Conservation (phyloP, 2,113 vertebrate genomes). For the Penelope pileata region DNA sequence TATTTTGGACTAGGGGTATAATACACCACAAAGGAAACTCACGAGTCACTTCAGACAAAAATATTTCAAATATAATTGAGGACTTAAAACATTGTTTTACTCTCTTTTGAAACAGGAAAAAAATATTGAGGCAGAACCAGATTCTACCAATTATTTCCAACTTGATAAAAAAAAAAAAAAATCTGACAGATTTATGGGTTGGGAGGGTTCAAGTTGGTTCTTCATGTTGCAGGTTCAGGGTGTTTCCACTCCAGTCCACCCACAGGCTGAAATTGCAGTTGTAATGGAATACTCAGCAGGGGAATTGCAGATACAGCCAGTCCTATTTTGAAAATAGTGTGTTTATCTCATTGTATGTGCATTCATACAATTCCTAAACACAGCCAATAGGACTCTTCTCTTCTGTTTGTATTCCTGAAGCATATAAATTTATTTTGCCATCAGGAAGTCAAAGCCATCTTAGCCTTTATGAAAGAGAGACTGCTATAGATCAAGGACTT, state of each 20-base stretch:
- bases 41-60: background rate
- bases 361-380: background rate
- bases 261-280: background rate
- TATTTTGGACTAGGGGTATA: background rate
- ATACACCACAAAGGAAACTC: background rate
- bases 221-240: accelerated
- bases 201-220: background rate
- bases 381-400: background rate
- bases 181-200: background rate
- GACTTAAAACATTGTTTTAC: background rate
- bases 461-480: background rate
- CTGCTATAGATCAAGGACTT: background rate
- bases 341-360: background rate
- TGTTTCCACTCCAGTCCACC: background rate
- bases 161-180: background rate
- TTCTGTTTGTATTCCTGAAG: background rate
- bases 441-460: background rate
- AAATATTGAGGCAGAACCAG: background rate
- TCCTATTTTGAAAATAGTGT: background rate
- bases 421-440: background rate
- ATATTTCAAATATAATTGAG: background rate
- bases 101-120: background rate
- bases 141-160: background rate
- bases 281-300: background rate
- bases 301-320: background rate